phyloP scores from a whole-genome alignment of 2,888 invertebrate species.

The Cataglyphis livida region DNA sequence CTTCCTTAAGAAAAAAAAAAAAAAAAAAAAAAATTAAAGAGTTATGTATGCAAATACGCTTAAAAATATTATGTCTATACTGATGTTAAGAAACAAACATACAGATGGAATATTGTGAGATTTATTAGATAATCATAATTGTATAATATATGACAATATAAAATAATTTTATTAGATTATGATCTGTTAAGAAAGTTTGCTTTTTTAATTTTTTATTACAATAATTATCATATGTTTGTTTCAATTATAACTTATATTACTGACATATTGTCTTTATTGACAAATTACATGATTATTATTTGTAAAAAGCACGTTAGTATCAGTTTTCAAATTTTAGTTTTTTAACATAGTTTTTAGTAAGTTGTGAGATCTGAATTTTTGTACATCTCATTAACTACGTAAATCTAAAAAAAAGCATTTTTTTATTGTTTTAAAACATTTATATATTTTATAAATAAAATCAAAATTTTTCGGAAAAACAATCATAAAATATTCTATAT shows the following conservation, averaged over 20 bases:
- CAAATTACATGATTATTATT: background rate
- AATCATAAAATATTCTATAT: background rate
- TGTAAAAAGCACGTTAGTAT: background rate
- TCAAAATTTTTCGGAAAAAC: background rate
- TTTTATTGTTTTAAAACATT: background rate
- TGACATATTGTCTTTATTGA: background rate
- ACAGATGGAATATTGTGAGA: slow-evolving; percentile 17
- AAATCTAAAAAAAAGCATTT: background rate
- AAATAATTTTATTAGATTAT: slow-evolving; percentile 17
- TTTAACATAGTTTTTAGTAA: background rate
- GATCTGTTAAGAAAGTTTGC: background rate
- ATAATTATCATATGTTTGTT: background rate
- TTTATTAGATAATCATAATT: slow-evolving; percentile 11
- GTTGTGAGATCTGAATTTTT: background rate
- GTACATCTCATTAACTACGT: slow-evolving; percentile 2
- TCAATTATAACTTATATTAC: background rate
- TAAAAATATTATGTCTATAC: slow-evolving; percentile 25
- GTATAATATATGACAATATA: slow-evolving; percentile 2
- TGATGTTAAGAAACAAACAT: slow-evolving; percentile 25
- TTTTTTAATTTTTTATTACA: slow-evolving; percentile 2
- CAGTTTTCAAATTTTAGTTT: background rate
- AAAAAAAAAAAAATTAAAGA: background rate
- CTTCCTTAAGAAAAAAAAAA: slow-evolving; percentile 16
- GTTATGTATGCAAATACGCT: slow-evolving; percentile 41
- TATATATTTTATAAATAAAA: slow-evolving; percentile 15